Base-by-base conservation (phyloP, 2,888 invertebrate genomes). In the Koerneria pararmatus region DNA sequence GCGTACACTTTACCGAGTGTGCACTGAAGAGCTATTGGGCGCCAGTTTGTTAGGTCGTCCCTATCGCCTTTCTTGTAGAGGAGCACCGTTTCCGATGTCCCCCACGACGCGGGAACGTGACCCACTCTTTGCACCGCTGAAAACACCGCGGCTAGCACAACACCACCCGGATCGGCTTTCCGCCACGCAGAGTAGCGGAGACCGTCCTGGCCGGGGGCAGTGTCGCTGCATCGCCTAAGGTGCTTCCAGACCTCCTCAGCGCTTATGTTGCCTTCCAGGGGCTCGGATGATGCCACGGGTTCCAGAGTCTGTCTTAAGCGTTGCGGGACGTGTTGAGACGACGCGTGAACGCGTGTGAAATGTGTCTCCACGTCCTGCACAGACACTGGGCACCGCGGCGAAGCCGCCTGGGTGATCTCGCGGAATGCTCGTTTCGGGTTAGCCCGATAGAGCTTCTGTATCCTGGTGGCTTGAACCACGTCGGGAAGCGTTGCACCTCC, bases 131-230 rank as follows among this genome's bases (percentile, higher is more conserved):
- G 60, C 4, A 60, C 65, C 19, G 2, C 19, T 46, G 59, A 60
- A 61, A 54, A 70, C 22, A 68, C 5, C 1, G 54, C n/a, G 11
- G 65, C 32, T 6, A 64, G 48, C 27, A 62, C 49, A 24, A 22
- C 27, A 0, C 68, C 63, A 0, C 46, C 70, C 51, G 72, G 70
- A 56, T 82, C 80, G 0, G 24, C 31, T 4, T 57, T 49, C 6
- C 69, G 27, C 56, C 75, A 71, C 51, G 73, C 60, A 19, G 32
- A 19, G 63, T 73, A 80, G 11, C 48, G 57, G 49, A 83, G 11
- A 29, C 63, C 57, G 65, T 80, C 80, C 3, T 71, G 67, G 0
- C 78, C 79, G 2, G 76, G 77, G 2, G 76, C 73, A 2, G 78
- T 75, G 65, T 77, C 74, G 2, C 48, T 34, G 29, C 41, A 31